Conservation (phyloP, 1,140 invertebrate species). For the Berghia stephanieae region DNA sequence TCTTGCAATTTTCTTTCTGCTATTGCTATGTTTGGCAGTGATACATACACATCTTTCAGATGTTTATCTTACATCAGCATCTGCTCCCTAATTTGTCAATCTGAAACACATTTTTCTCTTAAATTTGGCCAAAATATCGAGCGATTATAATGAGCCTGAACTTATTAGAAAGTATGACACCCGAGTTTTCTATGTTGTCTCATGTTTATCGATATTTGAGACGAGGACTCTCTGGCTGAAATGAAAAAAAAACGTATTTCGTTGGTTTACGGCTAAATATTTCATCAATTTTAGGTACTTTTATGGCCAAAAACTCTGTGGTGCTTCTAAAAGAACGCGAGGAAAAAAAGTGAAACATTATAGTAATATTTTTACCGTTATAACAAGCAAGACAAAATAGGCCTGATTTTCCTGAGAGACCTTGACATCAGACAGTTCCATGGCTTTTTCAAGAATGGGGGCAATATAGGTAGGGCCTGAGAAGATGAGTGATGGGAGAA, state of each 20-base stretch:
- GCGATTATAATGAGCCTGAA: no score
- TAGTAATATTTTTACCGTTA: conserved; percentile 41
- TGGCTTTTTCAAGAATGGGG: conserved; percentile 44
- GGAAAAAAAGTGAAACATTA: neutral
- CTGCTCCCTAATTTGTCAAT: no score
- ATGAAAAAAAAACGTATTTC: neutral
- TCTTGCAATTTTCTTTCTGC: no score
- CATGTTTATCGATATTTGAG: neutral
- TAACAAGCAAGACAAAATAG: conserved; percentile 45
- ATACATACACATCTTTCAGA: no score
- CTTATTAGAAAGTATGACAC: no score
- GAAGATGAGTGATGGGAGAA: conserved; percentile 39
- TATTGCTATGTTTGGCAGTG: no score
- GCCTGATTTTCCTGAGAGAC: conserved; percentile 41
- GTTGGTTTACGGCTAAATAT: neutral
- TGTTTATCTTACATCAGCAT: no score
- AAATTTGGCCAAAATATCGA: no score
- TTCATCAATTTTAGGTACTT: neutral
- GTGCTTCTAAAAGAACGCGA: neutral
- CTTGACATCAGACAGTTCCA: conserved; percentile 37
- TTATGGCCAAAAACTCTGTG: no score
- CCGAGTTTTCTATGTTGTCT: no score
- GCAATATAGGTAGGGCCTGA: conserved; percentile 48
- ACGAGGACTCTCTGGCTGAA: neutral
- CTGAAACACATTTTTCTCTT: no score